phyloP scores from a whole-genome alignment of 2,113 vertebrate genomes.

The Choloepus hoffmanni region DNA sequence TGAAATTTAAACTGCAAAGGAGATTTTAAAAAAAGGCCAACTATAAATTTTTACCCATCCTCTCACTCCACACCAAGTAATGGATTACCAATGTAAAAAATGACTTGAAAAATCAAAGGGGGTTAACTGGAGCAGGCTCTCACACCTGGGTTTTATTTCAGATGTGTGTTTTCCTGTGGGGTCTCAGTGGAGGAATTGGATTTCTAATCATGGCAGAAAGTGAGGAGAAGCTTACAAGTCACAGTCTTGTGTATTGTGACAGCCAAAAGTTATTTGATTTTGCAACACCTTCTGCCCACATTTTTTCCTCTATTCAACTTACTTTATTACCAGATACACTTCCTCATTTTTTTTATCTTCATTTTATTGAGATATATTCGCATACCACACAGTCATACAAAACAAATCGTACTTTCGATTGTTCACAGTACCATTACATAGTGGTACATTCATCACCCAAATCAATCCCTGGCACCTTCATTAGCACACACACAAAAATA shows the following conservation, averaged over 20 bases:
- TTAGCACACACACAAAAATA: no score
- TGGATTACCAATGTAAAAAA: background rate
- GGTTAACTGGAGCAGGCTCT: background rate
- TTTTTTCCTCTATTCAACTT: background rate
- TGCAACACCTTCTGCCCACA: background rate
- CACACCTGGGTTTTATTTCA: background rate
- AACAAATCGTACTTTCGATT: no score
- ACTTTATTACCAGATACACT: background rate
- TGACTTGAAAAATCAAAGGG: background rate
- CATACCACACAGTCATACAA: no score
- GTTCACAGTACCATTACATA: no score
- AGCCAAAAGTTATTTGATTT: background rate
- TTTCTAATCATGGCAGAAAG: background rate
- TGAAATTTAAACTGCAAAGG: slow-evolving; percentile 31
- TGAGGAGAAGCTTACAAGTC: background rate
- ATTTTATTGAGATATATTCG: no score
- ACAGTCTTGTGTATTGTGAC: background rate
- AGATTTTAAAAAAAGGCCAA: background rate
- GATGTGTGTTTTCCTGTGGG: background rate
- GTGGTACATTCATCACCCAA: no score
- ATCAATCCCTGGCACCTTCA: no score
- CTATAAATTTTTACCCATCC: background rate
- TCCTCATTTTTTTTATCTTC: background rate
- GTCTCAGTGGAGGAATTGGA: slow-evolving; percentile 15
- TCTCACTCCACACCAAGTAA: background rate